Percentiles rank a stretch among this genome's conserved stretches.
These are phyloP conservation scores for Capromys pilorides DNA, from an alignment of 2,797 vertebrate genomes.

Conservation along the genomic window DNA sequence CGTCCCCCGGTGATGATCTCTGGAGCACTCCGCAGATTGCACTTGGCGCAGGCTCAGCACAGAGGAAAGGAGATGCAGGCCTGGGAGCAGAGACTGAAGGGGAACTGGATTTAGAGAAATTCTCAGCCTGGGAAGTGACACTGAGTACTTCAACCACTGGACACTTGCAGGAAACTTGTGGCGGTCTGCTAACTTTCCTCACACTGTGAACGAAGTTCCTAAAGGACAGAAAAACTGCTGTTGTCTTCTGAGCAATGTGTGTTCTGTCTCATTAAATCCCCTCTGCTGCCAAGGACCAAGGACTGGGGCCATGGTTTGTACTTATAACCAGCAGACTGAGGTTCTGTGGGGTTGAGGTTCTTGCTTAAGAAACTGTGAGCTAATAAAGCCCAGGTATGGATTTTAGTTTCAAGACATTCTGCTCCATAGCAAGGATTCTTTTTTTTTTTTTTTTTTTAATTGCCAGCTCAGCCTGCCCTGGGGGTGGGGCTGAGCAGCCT, in stretches of 20 bases:
- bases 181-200: neutral
- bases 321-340: neutral
- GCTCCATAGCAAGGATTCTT: neutral
- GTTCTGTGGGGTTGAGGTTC: neutral
- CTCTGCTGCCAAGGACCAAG: neutral
- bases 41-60: neutral
- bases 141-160: neutral
- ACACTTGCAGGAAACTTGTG: neutral
- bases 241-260: accelerated
- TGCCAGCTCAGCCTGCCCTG: too few species aligned
- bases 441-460: too few species aligned
- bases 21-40: accelerated
- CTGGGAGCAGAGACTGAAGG: neutral
- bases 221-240: neutral
- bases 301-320: neutral
- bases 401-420: neutral
- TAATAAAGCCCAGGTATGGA: neutral
- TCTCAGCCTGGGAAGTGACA: neutral
- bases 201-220: too few species aligned
- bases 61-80: neutral
- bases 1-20: accelerated
- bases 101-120: neutral
- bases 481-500: too few species aligned
- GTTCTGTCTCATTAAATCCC: neutral
- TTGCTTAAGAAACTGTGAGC: neutral